Evolutionary conservation across 2,113 vertebrate species (phyloP).

Genomic region (Tetrao urogallus): DNA sequence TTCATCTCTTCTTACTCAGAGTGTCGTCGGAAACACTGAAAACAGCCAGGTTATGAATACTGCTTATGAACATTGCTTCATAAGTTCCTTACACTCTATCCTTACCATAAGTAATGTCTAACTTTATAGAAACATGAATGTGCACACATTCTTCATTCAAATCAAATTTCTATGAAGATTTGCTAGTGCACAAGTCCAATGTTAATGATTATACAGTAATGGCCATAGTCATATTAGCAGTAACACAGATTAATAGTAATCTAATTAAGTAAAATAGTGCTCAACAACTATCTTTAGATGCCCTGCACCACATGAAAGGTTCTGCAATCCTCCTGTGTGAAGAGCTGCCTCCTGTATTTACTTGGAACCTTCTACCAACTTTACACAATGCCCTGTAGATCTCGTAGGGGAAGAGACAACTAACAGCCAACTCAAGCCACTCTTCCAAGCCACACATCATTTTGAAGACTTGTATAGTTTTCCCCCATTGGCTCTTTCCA

Average conservation of each 20-base stretch:
- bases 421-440: not conserved
- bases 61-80: not conserved
- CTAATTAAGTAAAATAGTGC: not conserved
- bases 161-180: not conserved
- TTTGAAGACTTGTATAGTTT: not conserved
- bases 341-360: not conserved
- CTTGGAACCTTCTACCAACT: not conserved
- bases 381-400: not conserved
- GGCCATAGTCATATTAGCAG: not conserved
- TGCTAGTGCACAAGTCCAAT: not conserved
- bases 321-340: not conserved
- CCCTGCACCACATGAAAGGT: accelerated
- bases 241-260: not conserved
- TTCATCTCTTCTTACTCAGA: not conserved
- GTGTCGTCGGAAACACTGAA: not conserved
- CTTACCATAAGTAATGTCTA: not conserved
- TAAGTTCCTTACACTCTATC: not conserved
- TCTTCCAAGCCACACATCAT: not conserved
- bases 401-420: not conserved
- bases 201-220: not conserved
- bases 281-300: not conserved
- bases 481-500: not conserved
- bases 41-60: not conserved
- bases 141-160: not conserved
- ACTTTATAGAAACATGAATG: not conserved